Evolutionary conservation across 2,888 invertebrate species (phyloP).

Genomic region (Tenthredo amoena): DNA sequence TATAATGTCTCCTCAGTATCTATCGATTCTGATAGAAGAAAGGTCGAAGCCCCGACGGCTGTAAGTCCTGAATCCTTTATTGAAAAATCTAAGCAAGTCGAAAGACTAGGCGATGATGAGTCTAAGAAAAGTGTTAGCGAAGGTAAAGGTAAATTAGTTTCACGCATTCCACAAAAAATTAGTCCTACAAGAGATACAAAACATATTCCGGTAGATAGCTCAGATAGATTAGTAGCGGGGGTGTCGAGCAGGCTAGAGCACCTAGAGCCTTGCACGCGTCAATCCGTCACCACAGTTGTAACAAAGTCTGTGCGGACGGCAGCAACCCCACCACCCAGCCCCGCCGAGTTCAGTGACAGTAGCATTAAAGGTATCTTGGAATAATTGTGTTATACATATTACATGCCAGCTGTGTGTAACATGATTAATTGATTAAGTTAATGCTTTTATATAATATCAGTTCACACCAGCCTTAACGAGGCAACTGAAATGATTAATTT

Average conservation of each 20-base stretch:
- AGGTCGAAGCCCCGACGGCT: constrained; percentile 59
- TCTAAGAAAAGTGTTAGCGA: constrained; percentile 55
- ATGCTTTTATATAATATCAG: constrained; percentile 76
- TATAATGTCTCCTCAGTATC: constrained; percentile 66
- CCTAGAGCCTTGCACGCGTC: constrained; percentile 76
- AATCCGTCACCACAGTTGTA: constrained; percentile 77
- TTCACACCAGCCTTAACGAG: constrained; percentile 67
- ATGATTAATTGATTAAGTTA: constrained; percentile 76
- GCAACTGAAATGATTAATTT: constrained; percentile 66
- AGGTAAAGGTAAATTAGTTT: constrained; percentile 54
- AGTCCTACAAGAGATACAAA: constrained; percentile 62
- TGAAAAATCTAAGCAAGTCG: constrained; percentile 27
- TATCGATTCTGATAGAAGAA: constrained; percentile 58
- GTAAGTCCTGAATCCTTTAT: constrained; percentile 18
- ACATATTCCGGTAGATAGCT: constrained; percentile 47
- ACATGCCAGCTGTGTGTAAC: constrained; percentile 78
- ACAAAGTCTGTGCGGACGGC: constrained; percentile 78
- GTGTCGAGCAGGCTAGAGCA: constrained; percentile 72
- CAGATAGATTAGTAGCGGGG: constrained; percentile 66
- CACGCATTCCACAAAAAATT: constrained; percentile 72
- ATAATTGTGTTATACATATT: constrained; percentile 77
- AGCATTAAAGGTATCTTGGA: constrained; percentile 78
- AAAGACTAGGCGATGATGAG: constrained; percentile 57
- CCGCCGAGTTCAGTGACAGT: constrained; percentile 77
- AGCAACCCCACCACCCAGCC: constrained; percentile 77